phyloP scores from a whole-genome alignment of 2,888 invertebrate genomes.

The Pseudeuparius sepicola region DNA sequence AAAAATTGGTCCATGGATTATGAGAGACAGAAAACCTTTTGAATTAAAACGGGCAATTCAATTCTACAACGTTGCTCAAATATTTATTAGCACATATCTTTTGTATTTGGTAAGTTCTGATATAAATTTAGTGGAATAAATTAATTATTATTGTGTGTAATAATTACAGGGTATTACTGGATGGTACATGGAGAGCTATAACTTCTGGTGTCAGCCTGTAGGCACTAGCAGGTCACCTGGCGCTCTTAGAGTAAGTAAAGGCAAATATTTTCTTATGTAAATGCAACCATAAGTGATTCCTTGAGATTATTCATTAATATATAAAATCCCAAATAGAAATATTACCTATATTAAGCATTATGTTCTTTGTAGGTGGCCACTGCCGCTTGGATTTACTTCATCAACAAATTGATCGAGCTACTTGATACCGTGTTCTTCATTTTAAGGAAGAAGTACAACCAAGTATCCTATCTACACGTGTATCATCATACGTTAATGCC shows the following conservation, averaged over 20 bases:
- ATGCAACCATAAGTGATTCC: no score
- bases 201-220: conserved; percentile 62
- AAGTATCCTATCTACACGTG: conserved; percentile 57
- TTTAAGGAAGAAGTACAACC: conserved; percentile 55
- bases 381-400: conserved; percentile 42
- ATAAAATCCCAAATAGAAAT: no score
- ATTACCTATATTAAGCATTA: no score
- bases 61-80: conserved; percentile 56
- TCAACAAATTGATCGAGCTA: conserved; percentile 46
- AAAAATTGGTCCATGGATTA: conserved; percentile 52
- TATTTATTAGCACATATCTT: conserved; percentile 34
- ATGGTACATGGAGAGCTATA: conserved; percentile 50
- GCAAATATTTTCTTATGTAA: conserved; percentile 6
- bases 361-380: conserved; percentile 32
- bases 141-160: neutral
- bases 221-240: conserved; percentile 48
- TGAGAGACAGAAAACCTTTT: conserved; percentile 53
- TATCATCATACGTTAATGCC: conserved; percentile 57
- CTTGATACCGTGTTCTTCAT: conserved; percentile 56
- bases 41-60: conserved; percentile 48
- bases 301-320: no score
- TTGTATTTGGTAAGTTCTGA: conserved; percentile 28
- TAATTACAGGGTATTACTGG: conserved; percentile 31
- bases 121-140: no score
- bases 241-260: conserved; percentile 37